Percentiles rank a stretch among this genome's conserved stretches.
Evolutionary conservation across 1,140 invertebrate genomes (phyloP).

Genomic region (Micrasema longulum): DNA sequence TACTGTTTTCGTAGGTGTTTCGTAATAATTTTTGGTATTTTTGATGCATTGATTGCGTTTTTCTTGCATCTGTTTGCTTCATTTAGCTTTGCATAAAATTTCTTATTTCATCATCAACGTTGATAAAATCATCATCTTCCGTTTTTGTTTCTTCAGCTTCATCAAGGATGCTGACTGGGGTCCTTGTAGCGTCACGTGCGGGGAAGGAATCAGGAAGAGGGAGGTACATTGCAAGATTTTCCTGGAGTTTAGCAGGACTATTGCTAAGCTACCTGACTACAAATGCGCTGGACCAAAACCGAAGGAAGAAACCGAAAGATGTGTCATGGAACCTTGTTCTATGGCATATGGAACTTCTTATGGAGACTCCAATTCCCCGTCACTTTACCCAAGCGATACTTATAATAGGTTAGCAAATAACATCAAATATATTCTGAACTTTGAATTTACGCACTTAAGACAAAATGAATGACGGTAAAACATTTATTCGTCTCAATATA

Average conservation of each 20-base stretch:
- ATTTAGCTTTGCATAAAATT: too few species aligned
- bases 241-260: constrained; percentile 88
- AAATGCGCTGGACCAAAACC: constrained; percentile 90
- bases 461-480: too few species aligned
- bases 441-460: too few species aligned
- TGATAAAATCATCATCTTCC: too few species aligned
- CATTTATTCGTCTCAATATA: too few species aligned
- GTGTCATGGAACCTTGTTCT: constrained; percentile 81
- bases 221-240: constrained; percentile 93
- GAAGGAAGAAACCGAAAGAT: constrained; percentile 81
- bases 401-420: constrained; percentile 41
- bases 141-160: constrained; percentile 63
- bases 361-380: constrained; percentile 72
- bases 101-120: too few species aligned
- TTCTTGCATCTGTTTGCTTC: too few species aligned
- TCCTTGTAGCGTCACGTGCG: constrained; percentile 89
- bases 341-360: constrained; percentile 71
- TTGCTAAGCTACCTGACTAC: constrained; percentile 87
- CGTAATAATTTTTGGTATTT: too few species aligned
- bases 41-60: too few species aligned
- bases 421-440: too few species aligned
- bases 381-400: constrained; percentile 50
- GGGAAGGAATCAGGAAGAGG: constrained; percentile 84
- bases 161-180: constrained; percentile 82
- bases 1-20: too few species aligned